phyloP scores from a whole-genome alignment of 1,140 invertebrate genomes.

The Stenopsyche tienmushanensis region DNA sequence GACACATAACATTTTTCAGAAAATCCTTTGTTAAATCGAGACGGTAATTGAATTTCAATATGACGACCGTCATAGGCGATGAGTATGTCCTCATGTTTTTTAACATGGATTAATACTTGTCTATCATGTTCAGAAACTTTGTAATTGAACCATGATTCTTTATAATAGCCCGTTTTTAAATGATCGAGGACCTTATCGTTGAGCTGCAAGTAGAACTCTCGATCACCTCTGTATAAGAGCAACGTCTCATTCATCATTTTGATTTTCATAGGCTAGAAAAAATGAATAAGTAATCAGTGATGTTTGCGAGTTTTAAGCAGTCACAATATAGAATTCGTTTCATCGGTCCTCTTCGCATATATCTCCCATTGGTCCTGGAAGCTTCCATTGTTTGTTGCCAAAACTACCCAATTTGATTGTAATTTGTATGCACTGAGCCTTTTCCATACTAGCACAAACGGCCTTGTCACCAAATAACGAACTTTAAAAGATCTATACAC shows the following conservation, averaged over 20 bases:
- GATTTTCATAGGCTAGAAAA: conserved; percentile 20
- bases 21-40: too few relatives aligned
- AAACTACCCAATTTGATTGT: conserved; percentile 17
- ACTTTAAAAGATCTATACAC: too few relatives aligned
- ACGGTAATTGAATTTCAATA: too few relatives aligned
- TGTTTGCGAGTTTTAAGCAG: too few relatives aligned
- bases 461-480: too few relatives aligned
- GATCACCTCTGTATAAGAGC: conserved; percentile 8
- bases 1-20: too few relatives aligned
- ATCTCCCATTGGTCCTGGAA: conserved; percentile 24
- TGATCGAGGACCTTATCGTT: conserved; percentile 23
- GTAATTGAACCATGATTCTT: conserved; percentile 25
- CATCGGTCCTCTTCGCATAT: conserved; percentile 23
- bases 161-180: conserved; percentile 21
- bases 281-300: background rate
- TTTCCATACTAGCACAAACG: too few relatives aligned
- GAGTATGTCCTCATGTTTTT: background rate
- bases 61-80: too few relatives aligned
- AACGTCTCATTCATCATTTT: conserved; percentile 17
- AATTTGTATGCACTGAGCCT: background rate
- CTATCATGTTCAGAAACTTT: conserved; percentile 1
- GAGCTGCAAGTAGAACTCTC: conserved; percentile 10
- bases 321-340: background rate
- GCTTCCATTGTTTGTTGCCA: conserved; percentile 8
- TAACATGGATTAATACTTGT: background rate